A percentile compares a stretch with the other conserved stretches of the same genome.
Evolutionary conservation across 1,140 invertebrate species (phyloP).

Genomic region (Bactericera cockerelli): DNA sequence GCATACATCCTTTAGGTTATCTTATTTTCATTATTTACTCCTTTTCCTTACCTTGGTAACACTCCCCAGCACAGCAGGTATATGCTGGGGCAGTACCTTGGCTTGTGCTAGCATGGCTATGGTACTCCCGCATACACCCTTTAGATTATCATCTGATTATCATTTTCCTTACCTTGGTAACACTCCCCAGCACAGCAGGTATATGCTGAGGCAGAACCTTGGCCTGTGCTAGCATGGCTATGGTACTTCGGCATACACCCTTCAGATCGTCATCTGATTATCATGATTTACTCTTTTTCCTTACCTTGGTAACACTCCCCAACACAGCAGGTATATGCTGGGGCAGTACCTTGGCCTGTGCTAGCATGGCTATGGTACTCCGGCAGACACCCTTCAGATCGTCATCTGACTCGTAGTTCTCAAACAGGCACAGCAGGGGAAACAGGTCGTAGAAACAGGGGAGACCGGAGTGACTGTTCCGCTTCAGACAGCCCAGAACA

Average conservation of each 20-base stretch:
- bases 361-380: constrained; percentile 45
- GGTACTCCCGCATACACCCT: constrained; percentile 43
- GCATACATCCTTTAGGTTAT: constrained; percentile 55
- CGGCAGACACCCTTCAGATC: constrained; percentile 55
- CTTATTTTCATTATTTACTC: no score
- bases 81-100: constrained; percentile 33
- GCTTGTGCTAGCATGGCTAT: constrained; percentile 46
- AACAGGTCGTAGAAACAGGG: constrained; percentile 44
- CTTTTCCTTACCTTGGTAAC: constrained; percentile 28
- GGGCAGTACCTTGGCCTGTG: constrained; percentile 36
- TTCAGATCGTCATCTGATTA: constrained; percentile 72
- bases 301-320: constrained; percentile 30
- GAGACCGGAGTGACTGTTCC: constrained; percentile 32
- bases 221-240: constrained; percentile 47
- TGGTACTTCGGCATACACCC: constrained; percentile 41
- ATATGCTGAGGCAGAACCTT: constrained; percentile 36
- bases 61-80: constrained; percentile 36
- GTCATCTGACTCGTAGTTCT: constrained; percentile 62
- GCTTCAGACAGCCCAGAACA: constrained; percentile 33
- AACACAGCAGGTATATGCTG: constrained; percentile 36
- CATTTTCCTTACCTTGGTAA: constrained; percentile 28
- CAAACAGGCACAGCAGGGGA: constrained; percentile 50
- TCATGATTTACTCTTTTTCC: no score
- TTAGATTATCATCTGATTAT: constrained; percentile 66
- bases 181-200: constrained; percentile 33